Conservation (phyloP, 1,140 invertebrate genomes). For the Leguminivora glycinivorella region DNA sequence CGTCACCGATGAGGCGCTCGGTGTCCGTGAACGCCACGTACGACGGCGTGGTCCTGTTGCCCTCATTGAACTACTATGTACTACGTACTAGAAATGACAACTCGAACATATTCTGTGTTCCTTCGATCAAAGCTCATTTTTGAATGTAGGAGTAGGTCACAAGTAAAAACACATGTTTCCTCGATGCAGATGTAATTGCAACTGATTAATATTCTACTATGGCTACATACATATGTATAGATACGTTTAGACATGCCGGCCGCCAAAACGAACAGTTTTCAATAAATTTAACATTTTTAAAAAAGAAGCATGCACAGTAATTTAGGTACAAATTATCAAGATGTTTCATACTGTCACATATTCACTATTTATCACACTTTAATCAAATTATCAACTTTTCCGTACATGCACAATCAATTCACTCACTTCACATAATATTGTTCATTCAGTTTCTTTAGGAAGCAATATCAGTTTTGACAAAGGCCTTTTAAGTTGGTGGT, state of each 20-base stretch:
- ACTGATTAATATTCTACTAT: no score
- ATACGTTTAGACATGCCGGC: constrained; percentile 1
- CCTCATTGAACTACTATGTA: no score
- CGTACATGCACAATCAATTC: neutral
- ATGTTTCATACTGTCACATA: neutral
- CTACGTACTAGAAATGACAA: no score
- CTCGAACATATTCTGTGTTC: no score
- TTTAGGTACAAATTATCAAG: neutral
- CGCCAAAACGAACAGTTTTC: constrained; percentile 13
- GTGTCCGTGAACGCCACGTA: no score
- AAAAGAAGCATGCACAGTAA: neutral
- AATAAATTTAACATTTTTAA: neutral
- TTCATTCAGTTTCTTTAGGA: neutral
- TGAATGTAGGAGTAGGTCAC: no score
- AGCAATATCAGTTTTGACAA: constrained; percentile 30
- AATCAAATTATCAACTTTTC: neutral
- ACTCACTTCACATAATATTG: neutral
- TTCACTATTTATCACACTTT: neutral
- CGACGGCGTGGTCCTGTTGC: no score
- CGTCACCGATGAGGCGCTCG: no score
- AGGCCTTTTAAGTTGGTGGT: constrained; percentile 22
- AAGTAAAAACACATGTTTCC: no score
- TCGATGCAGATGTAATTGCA: no score
- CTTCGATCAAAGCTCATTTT: no score
- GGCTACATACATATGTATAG: no score